Base-by-base conservation (phyloP, 2,113 vertebrate genomes). In the Edolisoma coerulescens region DNA sequence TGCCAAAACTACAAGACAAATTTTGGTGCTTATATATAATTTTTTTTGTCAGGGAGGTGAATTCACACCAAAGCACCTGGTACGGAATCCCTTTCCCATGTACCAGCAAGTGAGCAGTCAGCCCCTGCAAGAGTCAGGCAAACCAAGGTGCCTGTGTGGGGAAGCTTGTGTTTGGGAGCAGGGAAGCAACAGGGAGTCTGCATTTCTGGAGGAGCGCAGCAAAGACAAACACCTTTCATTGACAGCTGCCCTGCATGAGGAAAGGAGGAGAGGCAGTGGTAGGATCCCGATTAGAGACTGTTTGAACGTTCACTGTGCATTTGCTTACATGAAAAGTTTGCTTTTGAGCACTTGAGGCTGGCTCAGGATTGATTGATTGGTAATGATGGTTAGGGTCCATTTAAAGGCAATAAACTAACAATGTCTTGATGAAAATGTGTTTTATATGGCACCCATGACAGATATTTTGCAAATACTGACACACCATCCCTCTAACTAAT, bases 371-470 rank as follows among this genome's bases (percentile, higher is more conserved):
- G 49, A 87, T 22, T 85, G 82, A 69, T 73, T 69, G 54, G 52
- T 88, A 50, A 67, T 89, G 60, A 73, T 84, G 75, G 45, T 71
- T 84, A 95, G 80, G 61, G 50, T 73, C 82, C 47, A 59, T 92
- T 88, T 73, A 86, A 92, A 87, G 53, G 77, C 53, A 91, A 42
- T 89, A 89, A 91, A 82, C 56, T 85, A 83, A 73, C 20, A 68
- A 11, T 24, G 8, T 33, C 53, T 65, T 18, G 3, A 77, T 83
- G 47, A 92, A 86, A 41, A 35, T 65, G 32, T 83, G 49, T 24
- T 89, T 88, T 77, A 19, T 76, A 30, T 74, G 53, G 80, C 61
- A 76, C 27, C 39, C 4, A 2, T 67, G 84, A 37, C 73, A 93
- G 59, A 32, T 47, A 41, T 2, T 83, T 75, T 95, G 52, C 61